These are phyloP conservation scores for Onthophagus sagittarius DNA, from an alignment of 2,888 invertebrate genomes.

Conservation along the genomic window DNA sequence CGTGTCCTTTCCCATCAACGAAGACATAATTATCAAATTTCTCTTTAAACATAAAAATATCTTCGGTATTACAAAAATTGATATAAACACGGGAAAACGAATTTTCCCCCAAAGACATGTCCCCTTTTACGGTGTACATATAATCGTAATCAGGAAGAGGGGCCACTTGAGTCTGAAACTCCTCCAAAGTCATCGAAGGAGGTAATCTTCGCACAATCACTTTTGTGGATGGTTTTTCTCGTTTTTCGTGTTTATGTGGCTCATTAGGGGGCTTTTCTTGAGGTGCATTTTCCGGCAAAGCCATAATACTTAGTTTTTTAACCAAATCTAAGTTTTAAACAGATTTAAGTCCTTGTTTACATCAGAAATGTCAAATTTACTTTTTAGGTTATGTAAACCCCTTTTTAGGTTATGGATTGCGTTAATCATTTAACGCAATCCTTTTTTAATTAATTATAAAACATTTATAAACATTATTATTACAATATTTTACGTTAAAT, in stretches of 20 bases:
- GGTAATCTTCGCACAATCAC: conserved; percentile 86
- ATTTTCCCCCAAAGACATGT: conserved; percentile 70
- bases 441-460: no score
- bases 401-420: no score
- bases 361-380: conserved; percentile 33
- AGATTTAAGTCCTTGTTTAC: background rate
- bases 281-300: conserved; percentile 20
- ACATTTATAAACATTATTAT: no score
- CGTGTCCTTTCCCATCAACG: conserved; percentile 86
- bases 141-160: conserved; percentile 90
- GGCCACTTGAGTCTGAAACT: conserved; percentile 86
- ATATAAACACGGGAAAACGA: conserved; percentile 88
- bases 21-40: conserved; percentile 96
- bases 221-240: conserved; percentile 66
- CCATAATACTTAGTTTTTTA: conserved; percentile 21
- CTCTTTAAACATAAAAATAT: conserved; percentile 85
- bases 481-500: no score
- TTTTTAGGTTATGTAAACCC: conserved; percentile 14
- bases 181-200: conserved; percentile 83
- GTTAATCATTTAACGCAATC: no score
- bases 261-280: conserved; percentile 19
- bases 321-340: conserved; percentile 57
- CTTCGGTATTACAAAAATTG: conserved; percentile 78
- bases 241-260: conserved; percentile 48
- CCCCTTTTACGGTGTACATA: conserved; percentile 82